Evolutionary conservation across 2,113 vertebrate species (phyloP).

Genomic region (Athene cunicularia): DNA sequence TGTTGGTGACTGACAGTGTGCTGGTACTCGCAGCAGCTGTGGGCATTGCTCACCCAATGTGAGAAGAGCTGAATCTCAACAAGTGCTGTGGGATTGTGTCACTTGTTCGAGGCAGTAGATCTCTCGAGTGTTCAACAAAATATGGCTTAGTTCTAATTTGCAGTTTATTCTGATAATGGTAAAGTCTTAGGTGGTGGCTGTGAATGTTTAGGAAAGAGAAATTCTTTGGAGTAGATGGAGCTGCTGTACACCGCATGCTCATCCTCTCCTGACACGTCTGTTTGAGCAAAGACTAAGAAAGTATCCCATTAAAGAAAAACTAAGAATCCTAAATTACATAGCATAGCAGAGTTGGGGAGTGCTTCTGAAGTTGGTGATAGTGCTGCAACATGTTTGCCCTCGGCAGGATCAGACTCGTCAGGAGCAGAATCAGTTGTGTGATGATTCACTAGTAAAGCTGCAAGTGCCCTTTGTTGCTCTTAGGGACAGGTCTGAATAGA

Average conservation of each 20-base stretch:
- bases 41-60: fast-evolving
- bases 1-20: background rate
- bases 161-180: background rate
- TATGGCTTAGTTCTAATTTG: background rate
- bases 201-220: background rate
- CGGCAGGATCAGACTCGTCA: background rate
- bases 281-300: background rate
- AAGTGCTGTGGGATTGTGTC: background rate
- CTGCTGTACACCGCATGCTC: background rate
- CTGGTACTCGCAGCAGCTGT: no score
- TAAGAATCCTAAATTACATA: background rate
- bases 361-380: background rate
- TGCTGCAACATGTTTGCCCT: fast-evolving
- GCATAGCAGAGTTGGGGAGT: no score
- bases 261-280: background rate
- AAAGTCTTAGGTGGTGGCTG: background rate
- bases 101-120: background rate
- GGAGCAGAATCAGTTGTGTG: background rate
- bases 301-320: background rate
- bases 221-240: background rate
- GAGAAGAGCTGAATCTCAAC: background rate
- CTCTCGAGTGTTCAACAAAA: background rate
- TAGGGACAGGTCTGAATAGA: background rate
- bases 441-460: background rate
- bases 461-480: fast-evolving